Evolutionary conservation across 2,113 vertebrate genomes (phyloP), one percentile per base, ranked within the genome.

Genomic region (Hirundichthys speculiger): DNA sequence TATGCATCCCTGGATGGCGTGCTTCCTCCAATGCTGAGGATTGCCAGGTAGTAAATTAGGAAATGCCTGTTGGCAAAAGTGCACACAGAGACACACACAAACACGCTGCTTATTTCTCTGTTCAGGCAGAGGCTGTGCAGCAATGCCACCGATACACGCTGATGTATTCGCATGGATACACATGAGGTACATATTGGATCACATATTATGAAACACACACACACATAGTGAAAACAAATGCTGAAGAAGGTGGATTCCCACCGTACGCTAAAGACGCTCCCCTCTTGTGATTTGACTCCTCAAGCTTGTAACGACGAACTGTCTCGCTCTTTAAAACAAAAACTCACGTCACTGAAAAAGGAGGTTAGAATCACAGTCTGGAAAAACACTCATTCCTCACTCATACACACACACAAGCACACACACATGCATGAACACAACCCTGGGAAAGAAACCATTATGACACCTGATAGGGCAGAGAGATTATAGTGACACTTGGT

Each of bases 21-120:
- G 60, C 80, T 82, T 80, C 69, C 69, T 87, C 84, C 75, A 69
- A n/a, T 88, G 67, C 71, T 75, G 77, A 87, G 82, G 84, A 81
- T 75, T 88, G 86, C 88, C 82, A 86, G 88, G 86, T 79, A 78
- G 73, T 91, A 90, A 91, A 92, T 85, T 86, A 87, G 70, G 83
- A 75, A 89, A 91, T 89, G 84, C 88, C 79, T 88, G 88, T 87
- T 88, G 86, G 85, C 79, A 84, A 81, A 67, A 67, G 39, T 21
- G 61, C 41, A 71, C 41, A 71, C 54, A 69, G 69, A 65, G 19
- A 46, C 30, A 73, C 58, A 69, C 54, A 58, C 54, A 58, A 48
- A 58, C 55, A 54, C 19, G 45, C 34, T 30, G 49, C 42, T 50
- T 45, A 56, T 59, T 41, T 53, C 60, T 53, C 41, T 51, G 54